These are phyloP conservation scores for Dorcus parallelipipedus DNA, from an alignment of 2,888 invertebrate species.

Conservation along the genomic window DNA sequence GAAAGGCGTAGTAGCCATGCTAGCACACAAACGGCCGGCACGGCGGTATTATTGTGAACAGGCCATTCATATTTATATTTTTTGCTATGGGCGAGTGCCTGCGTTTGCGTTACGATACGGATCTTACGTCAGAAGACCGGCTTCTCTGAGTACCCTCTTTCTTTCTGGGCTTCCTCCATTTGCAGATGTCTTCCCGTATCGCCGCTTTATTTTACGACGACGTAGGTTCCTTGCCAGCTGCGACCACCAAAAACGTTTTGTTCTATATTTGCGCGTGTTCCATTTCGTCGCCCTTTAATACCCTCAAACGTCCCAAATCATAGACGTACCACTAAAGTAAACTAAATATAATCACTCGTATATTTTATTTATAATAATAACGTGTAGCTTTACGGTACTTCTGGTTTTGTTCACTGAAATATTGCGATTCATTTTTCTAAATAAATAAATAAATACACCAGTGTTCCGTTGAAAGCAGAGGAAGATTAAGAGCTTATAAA, in stretches of 20 bases:
- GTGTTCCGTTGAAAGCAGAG: no score
- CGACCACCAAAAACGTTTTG: conserved; percentile 10
- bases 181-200: conserved; percentile 21
- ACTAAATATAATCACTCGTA: no score
- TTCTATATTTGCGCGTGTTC: conserved; percentile 17
- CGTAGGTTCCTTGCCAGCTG: conserved; percentile 21
- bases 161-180: conserved; percentile 17
- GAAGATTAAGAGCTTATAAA: no score
- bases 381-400: no score
- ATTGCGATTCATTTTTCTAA: no score
- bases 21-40: no score
- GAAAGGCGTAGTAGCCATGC: not conserved
- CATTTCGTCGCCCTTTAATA: conserved; percentile 5
- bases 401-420: no score
- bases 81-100: conserved; percentile 5
- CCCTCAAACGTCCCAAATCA: not conserved
- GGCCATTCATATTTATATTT: conserved; percentile 18
- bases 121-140: not conserved
- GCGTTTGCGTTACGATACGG: not conserved
- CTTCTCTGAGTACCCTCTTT: conserved; percentile 4
- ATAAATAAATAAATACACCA: no score
- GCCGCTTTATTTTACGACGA: conserved; percentile 7
- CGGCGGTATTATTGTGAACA: conserved; percentile 5
- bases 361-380: no score
- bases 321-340: not conserved